Conservation (phyloP, 2,888 invertebrate genomes). For the Standfussiana lucernea region DNA sequence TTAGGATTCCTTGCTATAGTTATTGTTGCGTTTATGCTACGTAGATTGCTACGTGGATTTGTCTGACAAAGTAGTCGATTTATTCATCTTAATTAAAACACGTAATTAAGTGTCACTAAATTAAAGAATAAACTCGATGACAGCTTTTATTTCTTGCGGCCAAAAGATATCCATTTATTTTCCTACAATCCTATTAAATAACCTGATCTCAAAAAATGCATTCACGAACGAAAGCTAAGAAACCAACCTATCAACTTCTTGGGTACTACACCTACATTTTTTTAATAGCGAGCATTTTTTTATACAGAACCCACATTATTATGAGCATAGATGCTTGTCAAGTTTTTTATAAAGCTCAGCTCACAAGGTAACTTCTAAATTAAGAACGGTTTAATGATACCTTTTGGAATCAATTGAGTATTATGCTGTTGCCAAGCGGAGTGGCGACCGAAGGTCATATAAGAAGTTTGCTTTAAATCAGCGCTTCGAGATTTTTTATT, state of each 20-base stretch:
- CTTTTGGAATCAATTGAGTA: conserved; percentile 78
- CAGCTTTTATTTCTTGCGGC: conserved; percentile 18
- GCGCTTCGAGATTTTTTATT: conserved; percentile 57
- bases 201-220: conserved; percentile 57
- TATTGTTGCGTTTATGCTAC: background rate
- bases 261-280: conserved; percentile 48
- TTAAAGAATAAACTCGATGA: conserved; percentile 33
- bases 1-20: conserved; percentile 68
- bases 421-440: conserved; percentile 73
- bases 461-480: conserved; percentile 61
- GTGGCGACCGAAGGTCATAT: conserved; percentile 69
- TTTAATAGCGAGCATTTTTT: conserved; percentile 56
- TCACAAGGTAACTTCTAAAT: conserved; percentile 79
- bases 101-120: conserved; percentile 15
- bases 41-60: too few relatives aligned
- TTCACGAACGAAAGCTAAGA: conserved; percentile 49
- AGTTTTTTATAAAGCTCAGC: conserved; percentile 71
- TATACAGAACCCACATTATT: conserved; percentile 71
- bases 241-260: conserved; percentile 58
- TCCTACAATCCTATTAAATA: conserved; percentile 44
- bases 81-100: conserved; percentile 25
- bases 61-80: background rate
- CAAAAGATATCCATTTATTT: conserved; percentile 35
- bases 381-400: conserved; percentile 79
- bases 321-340: conserved; percentile 71